These are phyloP conservation scores for Miichthys miiuy DNA, from an alignment of 2,797 vertebrate genomes.

Conservation along the genomic window DNA sequence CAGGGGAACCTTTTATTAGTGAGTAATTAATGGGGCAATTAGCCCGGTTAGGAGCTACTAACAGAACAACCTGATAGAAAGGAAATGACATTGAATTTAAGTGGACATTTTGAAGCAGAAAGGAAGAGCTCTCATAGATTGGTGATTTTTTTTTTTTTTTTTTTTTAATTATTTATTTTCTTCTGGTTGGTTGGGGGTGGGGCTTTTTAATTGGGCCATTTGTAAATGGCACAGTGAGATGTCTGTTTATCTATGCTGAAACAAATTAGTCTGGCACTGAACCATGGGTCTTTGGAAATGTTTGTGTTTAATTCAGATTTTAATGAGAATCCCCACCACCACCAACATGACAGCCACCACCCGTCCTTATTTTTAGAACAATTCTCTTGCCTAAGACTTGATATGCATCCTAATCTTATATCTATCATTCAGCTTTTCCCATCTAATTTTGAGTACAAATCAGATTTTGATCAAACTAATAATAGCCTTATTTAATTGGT, in stretches of 20 bases:
- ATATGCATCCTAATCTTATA: conserved; percentile 43
- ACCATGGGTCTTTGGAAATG: conserved; percentile 69
- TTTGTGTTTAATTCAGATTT: conserved; percentile 77
- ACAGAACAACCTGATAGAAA: conserved; percentile 42
- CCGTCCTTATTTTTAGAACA: conserved; percentile 27
- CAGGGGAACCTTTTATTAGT: conserved; percentile 57
- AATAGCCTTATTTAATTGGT: background rate
- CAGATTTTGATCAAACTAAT: conserved; percentile 10
- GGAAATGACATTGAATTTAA: conserved; percentile 35
- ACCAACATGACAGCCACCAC: conserved; percentile 34
- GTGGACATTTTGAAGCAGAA: conserved; percentile 34
- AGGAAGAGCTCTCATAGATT: conserved; percentile 1
- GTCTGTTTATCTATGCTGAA: conserved; percentile 74
- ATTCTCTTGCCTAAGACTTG: conserved; percentile 14
- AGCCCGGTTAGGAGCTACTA: conserved; percentile 34
- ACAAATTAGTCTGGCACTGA: conserved; percentile 76
- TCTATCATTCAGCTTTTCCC: conserved; percentile 2
- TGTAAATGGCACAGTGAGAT: conserved; percentile 70
- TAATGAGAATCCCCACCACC: conserved; percentile 69
- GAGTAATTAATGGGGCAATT: conserved; percentile 60
- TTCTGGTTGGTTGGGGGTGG: background rate
- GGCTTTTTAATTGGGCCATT: conserved; percentile 69
- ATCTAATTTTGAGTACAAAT: conserved; percentile 21
- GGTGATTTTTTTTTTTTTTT: background rate
- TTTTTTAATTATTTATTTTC: conserved; percentile 22